phyloP scores from a whole-genome alignment of 2,888 invertebrate species.

The Tachina grossa region DNA sequence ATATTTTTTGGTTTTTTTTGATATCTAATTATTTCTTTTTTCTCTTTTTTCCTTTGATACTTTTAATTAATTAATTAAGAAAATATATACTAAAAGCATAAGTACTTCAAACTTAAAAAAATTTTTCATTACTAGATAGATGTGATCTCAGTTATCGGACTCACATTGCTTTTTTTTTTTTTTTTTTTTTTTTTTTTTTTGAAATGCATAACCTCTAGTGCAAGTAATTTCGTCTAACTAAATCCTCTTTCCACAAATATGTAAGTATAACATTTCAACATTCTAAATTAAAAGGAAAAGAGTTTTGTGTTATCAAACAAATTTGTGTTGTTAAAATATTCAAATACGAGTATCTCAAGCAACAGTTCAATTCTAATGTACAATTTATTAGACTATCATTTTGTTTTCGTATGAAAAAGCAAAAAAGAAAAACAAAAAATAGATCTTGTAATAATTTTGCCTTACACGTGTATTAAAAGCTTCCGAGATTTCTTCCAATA shows the following conservation, averaged over 20 bases:
- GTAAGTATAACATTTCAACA: conserved; percentile 32
- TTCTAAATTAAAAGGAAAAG: conserved; percentile 24
- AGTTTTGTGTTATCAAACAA: conserved; percentile 33
- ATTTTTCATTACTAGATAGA: too few relatives aligned
- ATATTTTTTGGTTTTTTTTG: too few relatives aligned
- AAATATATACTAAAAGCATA: too few relatives aligned
- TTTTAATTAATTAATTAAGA: too few relatives aligned
- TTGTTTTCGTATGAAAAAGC: conserved; percentile 17
- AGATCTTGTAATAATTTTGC: conserved; percentile 65
- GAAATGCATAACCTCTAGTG: neutral
- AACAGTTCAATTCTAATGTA: conserved; percentile 55
- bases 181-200: too few relatives aligned
- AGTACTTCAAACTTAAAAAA: too few relatives aligned
- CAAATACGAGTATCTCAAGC: conserved; percentile 43
- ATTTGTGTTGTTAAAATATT: conserved; percentile 54
- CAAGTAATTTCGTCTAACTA: neutral
- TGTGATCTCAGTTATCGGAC: too few relatives aligned
- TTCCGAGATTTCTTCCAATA: conserved; percentile 68
- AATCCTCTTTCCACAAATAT: neutral
- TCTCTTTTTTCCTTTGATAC: too few relatives aligned
- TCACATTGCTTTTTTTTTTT: too few relatives aligned
- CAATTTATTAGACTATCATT: conserved; percentile 62
- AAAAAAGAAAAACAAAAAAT: conserved; percentile 3
- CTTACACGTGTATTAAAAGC: conserved; percentile 70
- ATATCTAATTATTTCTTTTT: too few relatives aligned